A percentile compares a stretch with the other conserved stretches of the same genome.
phyloP scores from a whole-genome alignment of 2,888 invertebrate genomes.

The Pyrocoelia pectoralis region DNA sequence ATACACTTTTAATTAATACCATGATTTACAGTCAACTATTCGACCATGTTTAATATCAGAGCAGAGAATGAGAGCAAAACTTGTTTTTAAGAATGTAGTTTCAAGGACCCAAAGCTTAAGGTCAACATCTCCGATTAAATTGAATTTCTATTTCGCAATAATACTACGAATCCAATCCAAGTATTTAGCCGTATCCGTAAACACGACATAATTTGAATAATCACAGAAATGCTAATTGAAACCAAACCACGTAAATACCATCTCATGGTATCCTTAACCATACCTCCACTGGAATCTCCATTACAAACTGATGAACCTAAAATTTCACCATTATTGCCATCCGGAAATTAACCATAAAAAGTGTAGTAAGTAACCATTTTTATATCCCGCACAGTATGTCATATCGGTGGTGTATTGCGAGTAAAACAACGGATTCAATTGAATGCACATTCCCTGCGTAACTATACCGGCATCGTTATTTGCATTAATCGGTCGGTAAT shows the following conservation, averaged over 20 bases:
- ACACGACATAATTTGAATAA: slow-evolving; percentile 67
- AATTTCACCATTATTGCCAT: no score
- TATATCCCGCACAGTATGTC: slow-evolving; percentile 62
- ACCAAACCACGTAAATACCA: slow-evolving; percentile 63
- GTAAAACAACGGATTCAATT: slow-evolving; percentile 69
- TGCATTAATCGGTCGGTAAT: slow-evolving; percentile 67
- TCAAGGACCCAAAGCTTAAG: background rate
- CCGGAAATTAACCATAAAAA: no score
- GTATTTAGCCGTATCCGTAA: slow-evolving; percentile 68
- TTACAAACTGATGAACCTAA: slow-evolving; percentile 63
- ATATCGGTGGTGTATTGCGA: slow-evolving; percentile 66
- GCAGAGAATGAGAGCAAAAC: no score
- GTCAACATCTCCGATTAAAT: background rate
- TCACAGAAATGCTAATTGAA: slow-evolving; percentile 67
- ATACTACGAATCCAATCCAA: slow-evolving; percentile 60
- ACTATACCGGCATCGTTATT: slow-evolving; percentile 69
- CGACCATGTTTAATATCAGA: no score
- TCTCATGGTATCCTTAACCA: slow-evolving; percentile 49
- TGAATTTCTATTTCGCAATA: slow-evolving; percentile 13
- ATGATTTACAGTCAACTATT: background rate
- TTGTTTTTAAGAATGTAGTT: background rate
- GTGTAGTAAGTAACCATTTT: slow-evolving; percentile 60
- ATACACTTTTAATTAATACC: background rate
- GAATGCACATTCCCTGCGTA: slow-evolving; percentile 66
- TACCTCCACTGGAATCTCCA: slow-evolving; percentile 59